Evolutionary conservation across 2,888 invertebrate genomes (phyloP).

Genomic region (Unio pictorum): DNA sequence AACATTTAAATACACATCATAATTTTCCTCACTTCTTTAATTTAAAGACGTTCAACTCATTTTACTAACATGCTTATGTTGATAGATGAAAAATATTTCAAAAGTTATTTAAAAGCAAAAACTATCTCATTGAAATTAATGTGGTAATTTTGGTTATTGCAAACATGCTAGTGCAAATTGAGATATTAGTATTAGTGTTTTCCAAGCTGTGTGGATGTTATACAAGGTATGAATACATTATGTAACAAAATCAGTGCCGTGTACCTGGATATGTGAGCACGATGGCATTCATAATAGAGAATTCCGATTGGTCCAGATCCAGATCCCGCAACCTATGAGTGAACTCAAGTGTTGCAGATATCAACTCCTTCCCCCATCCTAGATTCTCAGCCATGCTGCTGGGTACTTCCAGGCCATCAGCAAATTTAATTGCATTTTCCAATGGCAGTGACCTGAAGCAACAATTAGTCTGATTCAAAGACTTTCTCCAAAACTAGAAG

Average conservation of each 20-base stretch:
- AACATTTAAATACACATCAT: neutral
- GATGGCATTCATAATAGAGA: constrained; percentile 68
- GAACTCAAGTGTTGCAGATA: constrained; percentile 67
- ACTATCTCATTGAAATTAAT: too few relatives aligned
- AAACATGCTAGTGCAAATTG: too few relatives aligned
- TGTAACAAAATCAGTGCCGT: neutral
- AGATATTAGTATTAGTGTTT: too few relatives aligned
- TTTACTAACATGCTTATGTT: too few relatives aligned
- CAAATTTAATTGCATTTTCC: constrained; percentile 64
- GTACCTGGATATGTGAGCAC: constrained; percentile 70
- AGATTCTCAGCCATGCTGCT: constrained; percentile 54
- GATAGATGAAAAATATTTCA: too few relatives aligned
- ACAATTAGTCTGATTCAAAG: neutral
- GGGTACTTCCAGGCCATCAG: constrained; percentile 62
- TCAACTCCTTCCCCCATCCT: constrained; percentile 69
- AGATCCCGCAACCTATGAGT: constrained; percentile 61
- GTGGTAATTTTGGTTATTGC: too few relatives aligned
- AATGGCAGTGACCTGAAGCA: constrained; percentile 61
- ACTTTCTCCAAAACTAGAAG: too few relatives aligned
- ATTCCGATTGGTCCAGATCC: constrained; percentile 65
- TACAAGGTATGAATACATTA: neutral
- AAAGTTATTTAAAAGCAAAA: too few relatives aligned
- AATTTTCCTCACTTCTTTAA: neutral
- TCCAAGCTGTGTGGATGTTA: neutral
- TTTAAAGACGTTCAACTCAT: too few relatives aligned